phyloP scores from a whole-genome alignment of 2,888 invertebrate genomes.

The Synergus itoensis region DNA sequence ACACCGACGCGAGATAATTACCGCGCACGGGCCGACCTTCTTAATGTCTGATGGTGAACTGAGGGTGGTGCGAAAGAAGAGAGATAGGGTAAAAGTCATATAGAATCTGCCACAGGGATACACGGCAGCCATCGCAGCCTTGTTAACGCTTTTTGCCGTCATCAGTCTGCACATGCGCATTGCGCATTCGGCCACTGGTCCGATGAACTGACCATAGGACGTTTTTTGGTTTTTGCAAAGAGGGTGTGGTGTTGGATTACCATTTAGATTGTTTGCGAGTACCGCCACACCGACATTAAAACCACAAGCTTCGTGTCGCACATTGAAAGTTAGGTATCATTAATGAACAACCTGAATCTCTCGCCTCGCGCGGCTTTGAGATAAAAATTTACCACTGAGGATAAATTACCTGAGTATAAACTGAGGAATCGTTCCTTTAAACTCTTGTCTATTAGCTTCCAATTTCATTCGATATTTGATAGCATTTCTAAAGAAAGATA shows the following conservation, averaged over 20 bases:
- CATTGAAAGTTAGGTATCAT: slow-evolving; percentile 41
- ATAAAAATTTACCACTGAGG: slow-evolving; percentile 31
- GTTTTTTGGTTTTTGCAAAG: slow-evolving; percentile 73
- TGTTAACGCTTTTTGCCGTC: slow-evolving; percentile 68
- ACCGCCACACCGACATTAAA: slow-evolving; percentile 37
- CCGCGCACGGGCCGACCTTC: slow-evolving; percentile 56
- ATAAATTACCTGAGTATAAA: too few relatives aligned
- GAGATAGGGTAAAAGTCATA: slow-evolving; percentile 43
- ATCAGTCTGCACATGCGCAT: slow-evolving; percentile 47
- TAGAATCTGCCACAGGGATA: slow-evolving; percentile 58
- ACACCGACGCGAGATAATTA: slow-evolving; percentile 72
- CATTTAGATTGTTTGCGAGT: slow-evolving; percentile 74
- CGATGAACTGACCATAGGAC: slow-evolving; percentile 25
- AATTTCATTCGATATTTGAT: too few relatives aligned
- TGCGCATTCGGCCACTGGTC: slow-evolving; percentile 27
- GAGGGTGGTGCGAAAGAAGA: slow-evolving; percentile 33
- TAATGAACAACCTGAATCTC: slow-evolving; percentile 37
- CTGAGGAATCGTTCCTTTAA: not conserved
- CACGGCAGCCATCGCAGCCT: slow-evolving; percentile 58
- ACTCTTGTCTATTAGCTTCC: not conserved
- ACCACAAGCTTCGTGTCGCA: slow-evolving; percentile 52
- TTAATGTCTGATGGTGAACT: slow-evolving; percentile 54
- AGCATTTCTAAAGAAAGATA: too few relatives aligned
- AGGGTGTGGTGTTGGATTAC: slow-evolving; percentile 76
- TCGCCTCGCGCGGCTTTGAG: slow-evolving; percentile 23